These are phyloP conservation scores for Gymnothorax reevesii DNA, from an alignment of 2,797 vertebrate genomes.

Conservation along the genomic window DNA sequence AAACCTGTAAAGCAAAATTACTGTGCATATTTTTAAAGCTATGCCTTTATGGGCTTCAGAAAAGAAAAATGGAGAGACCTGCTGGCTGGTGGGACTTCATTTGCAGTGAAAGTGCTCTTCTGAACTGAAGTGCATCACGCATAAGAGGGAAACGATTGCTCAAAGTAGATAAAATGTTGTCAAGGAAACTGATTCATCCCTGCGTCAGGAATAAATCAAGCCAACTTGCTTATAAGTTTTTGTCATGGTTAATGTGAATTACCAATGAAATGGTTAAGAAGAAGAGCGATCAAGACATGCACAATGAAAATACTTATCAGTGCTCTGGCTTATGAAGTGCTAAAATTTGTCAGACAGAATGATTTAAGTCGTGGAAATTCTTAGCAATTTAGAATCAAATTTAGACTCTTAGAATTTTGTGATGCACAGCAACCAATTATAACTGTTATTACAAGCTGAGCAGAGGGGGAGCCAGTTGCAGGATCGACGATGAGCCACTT, in stretches of 20 bases:
- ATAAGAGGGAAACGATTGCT: neutral
- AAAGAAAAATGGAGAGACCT: neutral
- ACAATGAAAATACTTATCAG: neutral
- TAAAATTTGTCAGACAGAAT: neutral
- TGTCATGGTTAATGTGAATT: neutral
- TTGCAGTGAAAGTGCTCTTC: neutral
- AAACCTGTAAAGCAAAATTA: neutral
- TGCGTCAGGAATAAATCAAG: neutral
- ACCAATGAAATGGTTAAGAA: neutral
- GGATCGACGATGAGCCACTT: too few relatives aligned
- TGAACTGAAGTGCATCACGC: neutral
- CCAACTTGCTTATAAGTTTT: neutral
- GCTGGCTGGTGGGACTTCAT: neutral
- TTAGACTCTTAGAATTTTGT: constrained; percentile 21
- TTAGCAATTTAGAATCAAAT: too few relatives aligned
- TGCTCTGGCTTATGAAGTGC: neutral
- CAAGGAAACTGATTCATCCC: neutral
- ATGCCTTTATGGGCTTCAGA: neutral
- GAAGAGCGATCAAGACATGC: neutral
- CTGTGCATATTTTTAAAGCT: neutral
- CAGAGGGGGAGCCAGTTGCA: too few relatives aligned
- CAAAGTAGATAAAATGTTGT: neutral
- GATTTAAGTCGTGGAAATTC: neutral
- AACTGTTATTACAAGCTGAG: too few relatives aligned
- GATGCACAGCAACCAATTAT: constrained; percentile 42